A percentile compares a stretch with the other conserved stretches of the same genome.
These are phyloP conservation scores for Eudemis profundana DNA, from an alignment of 2,888 invertebrate genomes.

Conservation along the genomic window DNA sequence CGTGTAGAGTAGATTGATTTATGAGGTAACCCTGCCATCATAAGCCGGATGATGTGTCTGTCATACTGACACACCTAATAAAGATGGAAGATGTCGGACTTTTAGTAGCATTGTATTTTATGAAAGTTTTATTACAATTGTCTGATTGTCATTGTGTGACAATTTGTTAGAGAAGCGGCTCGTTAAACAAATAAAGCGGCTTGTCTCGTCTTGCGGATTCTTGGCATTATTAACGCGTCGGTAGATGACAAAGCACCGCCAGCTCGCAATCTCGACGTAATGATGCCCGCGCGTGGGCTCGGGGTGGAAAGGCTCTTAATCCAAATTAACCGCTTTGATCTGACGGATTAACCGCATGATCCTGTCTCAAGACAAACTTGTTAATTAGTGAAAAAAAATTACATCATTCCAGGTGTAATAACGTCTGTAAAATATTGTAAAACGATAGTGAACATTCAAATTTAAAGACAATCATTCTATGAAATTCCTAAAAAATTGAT, in stretches of 20 bases:
- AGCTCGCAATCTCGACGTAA: slow-evolving; percentile 54
- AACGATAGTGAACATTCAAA: too few species aligned
- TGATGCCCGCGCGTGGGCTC: slow-evolving; percentile 38
- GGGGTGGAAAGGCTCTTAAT: slow-evolving; percentile 27
- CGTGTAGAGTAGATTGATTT: too few species aligned
- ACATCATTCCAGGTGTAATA: neutral
- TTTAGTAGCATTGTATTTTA: too few species aligned
- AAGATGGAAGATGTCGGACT: too few species aligned
- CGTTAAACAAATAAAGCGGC: too few species aligned
- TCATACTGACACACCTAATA: too few species aligned
- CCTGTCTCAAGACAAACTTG: slow-evolving; percentile 9
- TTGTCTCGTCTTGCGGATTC: slow-evolving; percentile 13
- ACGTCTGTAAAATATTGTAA: too few species aligned
- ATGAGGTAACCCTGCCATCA: too few species aligned
- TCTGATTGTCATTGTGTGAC: slow-evolving; percentile 47
- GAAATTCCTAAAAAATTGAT: too few species aligned
- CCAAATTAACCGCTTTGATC: slow-evolving; percentile 38
- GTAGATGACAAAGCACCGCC: slow-evolving; percentile 60
- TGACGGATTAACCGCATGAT: slow-evolving; percentile 26
- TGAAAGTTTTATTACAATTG: too few species aligned
- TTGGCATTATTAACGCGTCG: slow-evolving; percentile 57
- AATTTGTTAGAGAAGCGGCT: slow-evolving; percentile 60
- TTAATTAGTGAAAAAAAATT: slow-evolving; percentile 27
- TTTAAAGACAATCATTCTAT: too few species aligned
- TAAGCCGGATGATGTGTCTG: too few species aligned